Base-by-base conservation (phyloP, 1,140 invertebrate genomes). In the Caenorhabditis briggsae region DNA sequence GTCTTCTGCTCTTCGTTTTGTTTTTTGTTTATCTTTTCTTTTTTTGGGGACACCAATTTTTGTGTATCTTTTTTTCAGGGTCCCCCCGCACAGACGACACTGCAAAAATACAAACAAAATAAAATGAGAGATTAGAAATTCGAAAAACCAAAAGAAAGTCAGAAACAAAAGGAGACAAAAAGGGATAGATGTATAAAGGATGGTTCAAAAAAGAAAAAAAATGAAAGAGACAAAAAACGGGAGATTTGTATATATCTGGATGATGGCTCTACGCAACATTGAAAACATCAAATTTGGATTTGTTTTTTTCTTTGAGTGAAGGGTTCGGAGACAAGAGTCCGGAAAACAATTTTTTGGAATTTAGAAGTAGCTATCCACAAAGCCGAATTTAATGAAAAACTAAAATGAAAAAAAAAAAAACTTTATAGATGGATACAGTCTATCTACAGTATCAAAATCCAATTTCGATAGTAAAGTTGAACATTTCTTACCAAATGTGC, bases 51-150 rank as follows among this genome's bases (percentile, higher is more conserved):
- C 25, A 55, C 33, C 55, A 50, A 46, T 11, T n/a, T n/a, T 46
- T 25, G 23, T 20, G n/a, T 48, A 11, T 25, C n/a, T 18, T 20
- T 18, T 55, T 5, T 82, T 48, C 46, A n/a, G 56, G 82, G 55
- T 33, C 9, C 14, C 46, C 18, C 46, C 41, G 46, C 9, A 55
- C 48, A 18, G 41, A 48, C 8, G 23, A 20, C 33, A 55, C 82
- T 82, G 82, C 82, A 61, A 83, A 83, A 61, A 61, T 64, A 83
- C 82, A 59, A 83, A 83, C 55, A 83, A 83, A 59, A 83, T 59
- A 59, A 43, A 83, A 83, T 41, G 82, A 83, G 41, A 58, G 78
- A 82, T 56, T 56, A 82, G 78, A 82, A 82, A 56, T 82, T 82
- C 50, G 78, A 20, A 56, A 23, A 82, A 33, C 33, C 33, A 33